These are phyloP conservation scores for Platichthys flesus DNA, from an alignment of 2,113 vertebrate species.

Conservation along the genomic window DNA sequence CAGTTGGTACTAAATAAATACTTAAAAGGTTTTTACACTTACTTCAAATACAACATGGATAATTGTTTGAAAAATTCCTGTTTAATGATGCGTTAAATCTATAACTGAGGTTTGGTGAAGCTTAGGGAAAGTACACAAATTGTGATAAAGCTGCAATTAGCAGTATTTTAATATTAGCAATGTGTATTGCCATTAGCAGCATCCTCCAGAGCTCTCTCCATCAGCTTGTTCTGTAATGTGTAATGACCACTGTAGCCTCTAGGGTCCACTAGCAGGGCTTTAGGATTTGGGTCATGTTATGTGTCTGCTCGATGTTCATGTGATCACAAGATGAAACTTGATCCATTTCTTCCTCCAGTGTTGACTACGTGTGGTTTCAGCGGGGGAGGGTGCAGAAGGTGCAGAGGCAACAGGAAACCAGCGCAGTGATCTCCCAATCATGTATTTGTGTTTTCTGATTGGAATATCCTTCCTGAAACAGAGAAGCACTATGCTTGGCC, in stretches of 20 bases:
- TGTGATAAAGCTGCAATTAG: neutral
- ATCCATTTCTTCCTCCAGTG: slow-evolving; percentile 36
- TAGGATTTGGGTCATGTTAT: neutral
- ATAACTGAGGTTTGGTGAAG: neutral
- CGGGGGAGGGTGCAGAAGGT: slow-evolving; percentile 21
- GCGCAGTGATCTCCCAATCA: slow-evolving; percentile 39
- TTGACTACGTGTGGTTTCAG: neutral
- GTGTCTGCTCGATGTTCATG: neutral
- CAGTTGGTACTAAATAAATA: too few relatives aligned
- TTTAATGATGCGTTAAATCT: neutral
- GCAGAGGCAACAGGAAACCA: slow-evolving; percentile 51
- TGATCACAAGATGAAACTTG: slow-evolving; percentile 26
- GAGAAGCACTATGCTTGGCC: slow-evolving; percentile 53
- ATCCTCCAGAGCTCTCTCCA: neutral
- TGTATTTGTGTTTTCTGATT: slow-evolving; percentile 55
- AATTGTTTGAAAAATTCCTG: too few relatives aligned
- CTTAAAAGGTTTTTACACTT: too few relatives aligned
- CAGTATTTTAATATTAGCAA: neutral
- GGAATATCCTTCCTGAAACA: slow-evolving; percentile 66
- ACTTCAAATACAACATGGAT: neutral
- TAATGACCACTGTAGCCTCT: neutral
- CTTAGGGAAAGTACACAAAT: neutral
- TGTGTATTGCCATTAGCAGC: neutral
- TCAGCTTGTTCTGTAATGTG: slow-evolving; percentile 5
- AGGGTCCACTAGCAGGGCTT: neutral